Conservation (phyloP, 1,140 invertebrate species). For the Drosophila truncata region DNA sequence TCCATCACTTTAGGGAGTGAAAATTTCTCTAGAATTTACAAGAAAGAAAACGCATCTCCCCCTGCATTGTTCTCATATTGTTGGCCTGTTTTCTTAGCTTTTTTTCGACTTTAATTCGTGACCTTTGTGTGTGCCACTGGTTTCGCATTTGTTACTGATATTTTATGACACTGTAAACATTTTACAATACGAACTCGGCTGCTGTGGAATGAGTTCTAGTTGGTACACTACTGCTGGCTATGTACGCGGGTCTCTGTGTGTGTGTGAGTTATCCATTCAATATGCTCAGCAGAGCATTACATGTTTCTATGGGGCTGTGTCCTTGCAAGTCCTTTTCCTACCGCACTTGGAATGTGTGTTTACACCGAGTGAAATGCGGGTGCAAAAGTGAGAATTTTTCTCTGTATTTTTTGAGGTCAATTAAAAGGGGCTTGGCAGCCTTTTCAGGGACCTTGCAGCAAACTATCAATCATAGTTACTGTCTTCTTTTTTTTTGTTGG, state of each 20-base stretch:
- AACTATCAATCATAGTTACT: slow-evolving; percentile 51
- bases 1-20: no score
- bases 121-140: slow-evolving; percentile 34
- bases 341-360: slow-evolving; percentile 17
- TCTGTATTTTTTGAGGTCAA: slow-evolving; percentile 42
- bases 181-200: slow-evolving; percentile 60
- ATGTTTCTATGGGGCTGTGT: slow-evolving; percentile 41
- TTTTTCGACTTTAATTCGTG: slow-evolving; percentile 14
- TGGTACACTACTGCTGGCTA: slow-evolving; percentile 13
- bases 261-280: slow-evolving; percentile 55
- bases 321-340: slow-evolving; percentile 51
- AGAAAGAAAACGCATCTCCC: neutral
- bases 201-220: slow-evolving; percentile 18
- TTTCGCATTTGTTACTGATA: slow-evolving; percentile 74
- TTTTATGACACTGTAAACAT: slow-evolving; percentile 83
- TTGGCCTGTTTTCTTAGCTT: slow-evolving; percentile 44
- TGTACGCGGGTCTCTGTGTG: neutral
- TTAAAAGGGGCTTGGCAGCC: slow-evolving; percentile 20
- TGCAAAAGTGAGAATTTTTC: slow-evolving; percentile 15
- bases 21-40: neutral
- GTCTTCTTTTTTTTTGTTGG: slow-evolving; percentile 24
- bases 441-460: neutral
- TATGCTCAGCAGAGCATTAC: slow-evolving; percentile 63
- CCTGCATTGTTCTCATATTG: slow-evolving; percentile 40
- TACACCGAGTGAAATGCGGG: slow-evolving; percentile 35